A percentile compares a stretch with the other conserved stretches of the same genome.
phyloP scores from a whole-genome alignment of 2,113 vertebrate species.

The Martes martes region DNA sequence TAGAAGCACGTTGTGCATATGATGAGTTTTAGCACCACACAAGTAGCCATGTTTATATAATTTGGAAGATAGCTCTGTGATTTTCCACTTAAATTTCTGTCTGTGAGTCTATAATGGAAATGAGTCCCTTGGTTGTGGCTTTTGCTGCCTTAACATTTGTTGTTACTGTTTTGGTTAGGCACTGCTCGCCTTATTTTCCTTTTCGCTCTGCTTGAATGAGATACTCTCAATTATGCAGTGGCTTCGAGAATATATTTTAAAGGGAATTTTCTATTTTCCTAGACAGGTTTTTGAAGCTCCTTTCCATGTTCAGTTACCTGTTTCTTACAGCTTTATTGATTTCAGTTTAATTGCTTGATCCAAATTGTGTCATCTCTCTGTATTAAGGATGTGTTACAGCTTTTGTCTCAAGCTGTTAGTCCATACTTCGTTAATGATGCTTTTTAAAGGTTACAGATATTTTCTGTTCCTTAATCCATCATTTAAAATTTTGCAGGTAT shows the following conservation, averaged over 20 bases:
- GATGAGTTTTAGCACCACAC: slow-evolving; percentile 42
- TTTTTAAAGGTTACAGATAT: slow-evolving; percentile 61
- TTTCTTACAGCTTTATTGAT: slow-evolving; percentile 54
- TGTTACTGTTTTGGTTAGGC: neutral
- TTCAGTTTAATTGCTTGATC: slow-evolving; percentile 41
- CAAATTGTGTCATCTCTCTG: slow-evolving; percentile 47
- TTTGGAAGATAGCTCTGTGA: slow-evolving; percentile 54
- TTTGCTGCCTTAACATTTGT: neutral
- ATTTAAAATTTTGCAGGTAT: slow-evolving; percentile 24
- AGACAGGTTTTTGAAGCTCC: neutral
- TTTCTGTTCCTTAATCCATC: slow-evolving; percentile 43
- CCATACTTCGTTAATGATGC: slow-evolving; percentile 29
- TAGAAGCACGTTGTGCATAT: slow-evolving; percentile 26
- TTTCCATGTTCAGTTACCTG: slow-evolving; percentile 12
- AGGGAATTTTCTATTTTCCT: neutral
- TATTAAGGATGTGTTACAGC: slow-evolving; percentile 30
- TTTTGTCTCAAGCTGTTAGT: slow-evolving; percentile 39
- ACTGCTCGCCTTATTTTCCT: neutral
- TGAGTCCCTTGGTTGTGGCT: slow-evolving; percentile 1
- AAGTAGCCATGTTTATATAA: slow-evolving; percentile 60
- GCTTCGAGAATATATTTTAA: neutral
- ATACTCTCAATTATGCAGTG: neutral
- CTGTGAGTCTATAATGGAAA: slow-evolving; percentile 18
- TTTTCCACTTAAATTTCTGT: slow-evolving; percentile 57
- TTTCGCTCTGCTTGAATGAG: slow-evolving; percentile 21